Base-by-base conservation (phyloP, 2,888 invertebrate genomes). In the Rhodophaea formosa region DNA sequence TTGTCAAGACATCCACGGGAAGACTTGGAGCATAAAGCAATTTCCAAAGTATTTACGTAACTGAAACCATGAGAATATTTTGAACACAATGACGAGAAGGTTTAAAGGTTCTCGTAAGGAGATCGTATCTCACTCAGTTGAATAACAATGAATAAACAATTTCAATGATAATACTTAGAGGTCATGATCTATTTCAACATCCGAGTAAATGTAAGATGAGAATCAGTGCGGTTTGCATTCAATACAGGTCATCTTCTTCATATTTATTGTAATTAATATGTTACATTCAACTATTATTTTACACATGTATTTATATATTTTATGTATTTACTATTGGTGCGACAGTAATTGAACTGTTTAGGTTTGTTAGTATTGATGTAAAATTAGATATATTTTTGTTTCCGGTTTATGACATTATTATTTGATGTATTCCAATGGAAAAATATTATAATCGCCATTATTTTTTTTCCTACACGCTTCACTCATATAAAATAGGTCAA, bases 151-250 rank as follows among this genome's bases (percentile, higher is more conserved):
- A 29, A 47, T 56, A 23, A 52, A 47, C 8, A 35, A 35, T 45
- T 45, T 46, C 32, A 32, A 45, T 45, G 35, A 55, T 39, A 55
- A 55, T 55, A 54, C 45, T 16, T 53, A 53, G 59, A 60, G 60
- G 60, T 60, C 60, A 55, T 57, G 58, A 45, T 58, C 53, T 52
- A 53, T 61, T 61, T 59, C 55, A 56, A 55, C 45, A 68, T 74
- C 70, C 77, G 42, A 57, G 71, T 66, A 63, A 73, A 65, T 62
- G 87, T 84, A 86, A 87, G 72, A 66, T 69, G 84, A 87, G 74
- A 83, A 71, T 71, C 56, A 70, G 68, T 86, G 87, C 69, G 87
- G 86, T 86, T 80, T 74, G 75, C 67, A 84, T 78, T 70, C 71
- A 80, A 85, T 85, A 84, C 69, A 61, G 78, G 74, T 73, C 77